Base-by-base conservation (phyloP, 2,888 invertebrate genomes). In the Calliphora vomitoria region DNA sequence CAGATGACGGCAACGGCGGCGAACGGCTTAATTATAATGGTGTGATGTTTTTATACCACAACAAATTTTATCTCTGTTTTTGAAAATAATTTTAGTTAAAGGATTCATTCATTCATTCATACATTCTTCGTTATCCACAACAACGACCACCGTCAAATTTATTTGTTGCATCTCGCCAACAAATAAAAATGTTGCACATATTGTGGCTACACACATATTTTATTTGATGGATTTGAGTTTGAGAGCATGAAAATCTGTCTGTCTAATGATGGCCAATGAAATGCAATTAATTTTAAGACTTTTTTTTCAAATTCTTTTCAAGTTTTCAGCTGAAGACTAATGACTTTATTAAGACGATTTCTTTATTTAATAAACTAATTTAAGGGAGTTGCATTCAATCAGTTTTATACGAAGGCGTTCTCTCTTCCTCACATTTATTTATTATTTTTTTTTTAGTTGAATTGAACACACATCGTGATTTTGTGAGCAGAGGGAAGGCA, bases 11-110 rank as follows among this genome's bases (percentile, higher is more conserved):
- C 75, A 79, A 85, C 44, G 82, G 69, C 87, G 72, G 82, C 75
- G 82, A 85, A 87, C 71, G 85, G 82, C 87, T 87, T 87, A 87
- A 87, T 87, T 87, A 87, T 79, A 87, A 82, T 79, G 76, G 69
- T 74, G 13, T 35, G 66, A n/a, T 41, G 20, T 35, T 62, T 76
- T 78, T 55, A 50, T 47, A 20, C 47, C 69, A 38, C 41, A 68
- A 38, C 53, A 72, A 71, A 80, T 58, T 69, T 35, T 6, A 6
- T 35, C 3, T 44, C 10, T 44, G 8, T 13, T 62, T 71, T 50
- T 38, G n/a, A 79, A 79, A 79, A 60, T 60, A 58, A 62, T 82
- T 85, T 69, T 31, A 58, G 79, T 72, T 38, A 72, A 84, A 76
- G 71, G 75, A 74, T 81, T 75, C 75, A 60, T 25, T 25, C 82